phyloP scores from a whole-genome alignment of 2,797 vertebrate genomes.

The Zalophus californianus region DNA sequence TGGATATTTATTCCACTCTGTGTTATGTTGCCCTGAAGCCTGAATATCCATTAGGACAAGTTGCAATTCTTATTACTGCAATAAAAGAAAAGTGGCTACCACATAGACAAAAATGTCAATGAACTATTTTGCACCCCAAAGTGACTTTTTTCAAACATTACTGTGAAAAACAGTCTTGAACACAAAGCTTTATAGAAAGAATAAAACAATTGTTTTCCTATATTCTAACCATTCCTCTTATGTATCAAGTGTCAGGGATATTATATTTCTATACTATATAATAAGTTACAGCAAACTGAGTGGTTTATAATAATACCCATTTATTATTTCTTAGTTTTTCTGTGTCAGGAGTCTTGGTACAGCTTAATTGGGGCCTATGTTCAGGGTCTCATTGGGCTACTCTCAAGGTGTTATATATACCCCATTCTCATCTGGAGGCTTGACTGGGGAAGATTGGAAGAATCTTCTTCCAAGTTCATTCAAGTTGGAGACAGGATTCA shows the following conservation, averaged over 20 bases:
- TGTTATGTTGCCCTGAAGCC: background rate
- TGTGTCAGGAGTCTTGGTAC: background rate
- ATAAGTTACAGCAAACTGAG: background rate
- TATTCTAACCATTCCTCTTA: background rate
- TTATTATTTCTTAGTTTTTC: background rate
- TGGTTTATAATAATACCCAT: background rate
- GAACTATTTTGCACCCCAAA: background rate
- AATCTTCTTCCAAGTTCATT: too few species aligned
- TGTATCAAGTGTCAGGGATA: background rate
- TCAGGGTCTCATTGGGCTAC: accelerated
- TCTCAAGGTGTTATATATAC: background rate
- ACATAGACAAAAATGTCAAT: background rate
- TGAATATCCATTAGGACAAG: background rate
- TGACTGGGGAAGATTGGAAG: background rate
- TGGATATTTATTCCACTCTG: background rate
- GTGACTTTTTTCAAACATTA: background rate
- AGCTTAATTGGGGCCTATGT: background rate
- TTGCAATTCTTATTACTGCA: background rate
- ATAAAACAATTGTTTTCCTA: background rate
- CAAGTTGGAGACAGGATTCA: too few species aligned
- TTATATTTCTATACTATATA: background rate
- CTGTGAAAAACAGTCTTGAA: background rate
- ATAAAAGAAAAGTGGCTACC: background rate
- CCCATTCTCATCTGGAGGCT: background rate
- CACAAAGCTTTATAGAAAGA: background rate